phyloP scores from a whole-genome alignment of 2,113 vertebrate species.

The Cephalopterus ornatus region DNA sequence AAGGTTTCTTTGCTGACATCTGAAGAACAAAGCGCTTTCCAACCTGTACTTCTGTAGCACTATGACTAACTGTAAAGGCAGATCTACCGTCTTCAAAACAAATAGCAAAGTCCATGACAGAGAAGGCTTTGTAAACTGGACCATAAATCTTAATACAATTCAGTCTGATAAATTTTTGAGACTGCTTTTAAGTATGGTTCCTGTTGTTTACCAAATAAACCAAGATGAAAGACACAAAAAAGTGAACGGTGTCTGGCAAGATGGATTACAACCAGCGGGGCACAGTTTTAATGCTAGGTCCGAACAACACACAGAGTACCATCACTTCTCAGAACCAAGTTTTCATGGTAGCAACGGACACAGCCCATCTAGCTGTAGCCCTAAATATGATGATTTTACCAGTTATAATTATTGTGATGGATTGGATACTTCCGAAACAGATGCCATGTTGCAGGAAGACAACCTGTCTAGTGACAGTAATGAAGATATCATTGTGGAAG shows the following conservation, averaged over 20 bases:
- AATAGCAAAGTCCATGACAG: constrained; percentile 61
- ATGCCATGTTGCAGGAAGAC: constrained; percentile 82
- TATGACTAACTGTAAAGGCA: constrained; percentile 81
- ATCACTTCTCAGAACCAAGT: constrained; percentile 78
- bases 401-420: constrained; percentile 78
- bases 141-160: constrained; percentile 78
- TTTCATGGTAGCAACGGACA: constrained; percentile 74
- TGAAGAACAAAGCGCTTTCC: constrained; percentile 37
- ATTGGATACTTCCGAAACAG: constrained; percentile 79
- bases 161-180: constrained; percentile 82
- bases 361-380: constrained; percentile 70
- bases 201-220: constrained; percentile 86
- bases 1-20: constrained; percentile 4
- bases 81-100: constrained; percentile 57
- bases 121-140: constrained; percentile 76
- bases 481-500: constrained; percentile 68
- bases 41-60: constrained; percentile 65
- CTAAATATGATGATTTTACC: constrained; percentile 73
- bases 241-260: constrained; percentile 79
- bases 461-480: constrained; percentile 53
- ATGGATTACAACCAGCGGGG: constrained; percentile 70
- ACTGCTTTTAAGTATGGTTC: constrained; percentile 91
- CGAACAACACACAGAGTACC: constrained; percentile 79
- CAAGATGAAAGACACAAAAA: constrained; percentile 91
- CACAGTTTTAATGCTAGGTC: constrained; percentile 75